Base-by-base conservation (phyloP, 2,113 vertebrate genomes). In the Ptilorrhoa leucosticta region DNA sequence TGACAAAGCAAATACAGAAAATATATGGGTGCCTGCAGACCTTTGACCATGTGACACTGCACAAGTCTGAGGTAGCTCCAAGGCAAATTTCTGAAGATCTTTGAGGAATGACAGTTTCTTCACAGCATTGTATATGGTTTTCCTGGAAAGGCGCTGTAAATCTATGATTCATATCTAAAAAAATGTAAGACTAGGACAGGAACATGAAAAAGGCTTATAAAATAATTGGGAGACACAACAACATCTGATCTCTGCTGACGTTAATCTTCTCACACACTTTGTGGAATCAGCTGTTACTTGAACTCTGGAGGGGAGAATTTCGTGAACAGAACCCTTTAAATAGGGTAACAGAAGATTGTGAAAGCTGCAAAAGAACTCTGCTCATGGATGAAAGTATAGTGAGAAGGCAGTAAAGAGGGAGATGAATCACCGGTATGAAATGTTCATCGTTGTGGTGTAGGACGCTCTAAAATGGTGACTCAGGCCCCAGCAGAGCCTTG, bases 391-490 rank as follows among this genome's bases (percentile, higher is more conserved):
- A 50, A 90, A 73, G n/a, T 40, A 21, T 82, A 66, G 60, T 71
- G 77, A 89, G 81, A 91, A 93, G 66, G n/a, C 70, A 91, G 53
- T 61, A 72, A 56, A 50, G n/a, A 79, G 54, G 53, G 70, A 87
- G 47, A 94, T 95, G 81, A 94, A 93, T 96, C 86, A 90, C 3
- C 48, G 53, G 23, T 57, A 47, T 42, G 68, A 93, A 70, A 22
- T 73, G 79, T 89, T 94, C 63, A 73, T 51, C 30, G 39, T 26
- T 54, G 68, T 40, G 27, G 76, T 93, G 86, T 93, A 65, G 90
- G 86, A 90, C 4, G 39, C 30, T 97, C 68, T 73, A 42, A 81
- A 90, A 83, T 26, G 65, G 76, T 94, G 95, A 95, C 51, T 94
- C 89, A 96, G 68, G 51, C 51, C 31, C n/a, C n/a, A 1, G 22